phyloP scores from a whole-genome alignment of 1,140 invertebrate genomes.

The Maconellicoccus hirsutus region DNA sequence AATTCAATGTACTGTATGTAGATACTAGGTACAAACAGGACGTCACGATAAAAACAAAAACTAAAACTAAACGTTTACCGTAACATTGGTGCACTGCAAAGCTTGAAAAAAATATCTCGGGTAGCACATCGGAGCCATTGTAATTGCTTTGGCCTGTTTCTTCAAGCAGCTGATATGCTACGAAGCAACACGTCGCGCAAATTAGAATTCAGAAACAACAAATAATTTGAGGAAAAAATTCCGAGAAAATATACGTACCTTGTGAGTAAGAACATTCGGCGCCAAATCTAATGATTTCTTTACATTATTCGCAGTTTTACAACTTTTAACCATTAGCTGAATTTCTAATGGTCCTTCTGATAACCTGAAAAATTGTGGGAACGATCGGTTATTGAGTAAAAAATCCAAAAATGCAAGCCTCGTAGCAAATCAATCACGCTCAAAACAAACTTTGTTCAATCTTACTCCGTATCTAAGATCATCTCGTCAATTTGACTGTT shows the following conservation, averaged over 20 bases:
- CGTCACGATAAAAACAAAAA: no score
- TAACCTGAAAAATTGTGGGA: slow-evolving; percentile 29
- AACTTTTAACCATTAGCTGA: slow-evolving; percentile 40
- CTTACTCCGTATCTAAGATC: slow-evolving; percentile 38
- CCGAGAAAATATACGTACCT: slow-evolving; percentile 21
- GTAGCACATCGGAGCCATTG: slow-evolving; percentile 52
- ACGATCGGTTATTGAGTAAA: no score
- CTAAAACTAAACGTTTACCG: neutral
- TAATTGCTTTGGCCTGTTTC: slow-evolving; percentile 51
- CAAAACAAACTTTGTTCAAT: no score
- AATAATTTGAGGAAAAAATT: slow-evolving; percentile 22
- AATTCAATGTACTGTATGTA: no score
- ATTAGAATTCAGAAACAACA: neutral
- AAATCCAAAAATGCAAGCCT: no score
- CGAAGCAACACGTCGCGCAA: neutral
- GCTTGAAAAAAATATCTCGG: slow-evolving; percentile 83
- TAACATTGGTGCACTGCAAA: slow-evolving; percentile 54
- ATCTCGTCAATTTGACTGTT: slow-evolving; percentile 40
- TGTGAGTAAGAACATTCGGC: slow-evolving; percentile 30
- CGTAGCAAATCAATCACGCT: no score
- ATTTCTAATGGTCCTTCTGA: slow-evolving; percentile 39
- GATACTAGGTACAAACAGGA: no score
- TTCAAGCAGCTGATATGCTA: slow-evolving; percentile 51
- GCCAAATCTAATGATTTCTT: slow-evolving; percentile 32
- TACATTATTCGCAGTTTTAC: slow-evolving; percentile 40